Evolutionary conservation across 2,888 invertebrate genomes (phyloP).

Genomic region (Geophilus truncorum): DNA sequence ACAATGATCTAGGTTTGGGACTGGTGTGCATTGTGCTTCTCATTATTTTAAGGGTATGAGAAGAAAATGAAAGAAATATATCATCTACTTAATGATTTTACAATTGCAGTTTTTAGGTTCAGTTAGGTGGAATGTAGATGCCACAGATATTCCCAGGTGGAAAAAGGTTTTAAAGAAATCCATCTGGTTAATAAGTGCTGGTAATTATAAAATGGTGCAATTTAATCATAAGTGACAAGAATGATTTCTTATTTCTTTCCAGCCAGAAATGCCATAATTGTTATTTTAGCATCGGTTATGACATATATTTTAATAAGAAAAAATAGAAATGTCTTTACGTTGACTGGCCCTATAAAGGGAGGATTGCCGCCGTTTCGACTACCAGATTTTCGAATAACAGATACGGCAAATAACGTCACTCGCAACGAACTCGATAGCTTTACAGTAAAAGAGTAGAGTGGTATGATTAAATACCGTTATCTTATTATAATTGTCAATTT

Average conservation of each 20-base stretch:
- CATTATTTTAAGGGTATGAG: background rate
- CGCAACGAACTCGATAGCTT: background rate
- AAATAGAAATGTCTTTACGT: constrained; percentile 38
- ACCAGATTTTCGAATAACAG: constrained; percentile 32
- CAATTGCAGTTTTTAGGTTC: background rate
- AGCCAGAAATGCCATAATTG: constrained; percentile 69
- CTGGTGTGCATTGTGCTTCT: background rate
- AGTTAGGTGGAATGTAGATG: background rate
- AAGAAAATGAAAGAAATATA: background rate
- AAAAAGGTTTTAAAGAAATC: background rate
- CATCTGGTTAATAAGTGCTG: background rate
- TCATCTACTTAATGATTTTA: background rate
- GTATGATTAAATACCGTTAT: background rate
- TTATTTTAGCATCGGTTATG: constrained; percentile 62
- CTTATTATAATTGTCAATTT: background rate
- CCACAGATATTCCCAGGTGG: background rate
- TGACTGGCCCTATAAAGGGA: constrained; percentile 40
- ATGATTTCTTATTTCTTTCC: background rate
- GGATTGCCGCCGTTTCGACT: constrained; percentile 41
- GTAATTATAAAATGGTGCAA: background rate
- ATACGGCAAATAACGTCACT: background rate
- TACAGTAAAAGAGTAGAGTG: background rate
- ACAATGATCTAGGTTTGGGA: background rate
- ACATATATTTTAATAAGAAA: constrained; percentile 55
- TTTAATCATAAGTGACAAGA: background rate